These are phyloP conservation scores for Malurus melanocephalus DNA, from an alignment of 2,113 vertebrate species.

Conservation along the genomic window DNA sequence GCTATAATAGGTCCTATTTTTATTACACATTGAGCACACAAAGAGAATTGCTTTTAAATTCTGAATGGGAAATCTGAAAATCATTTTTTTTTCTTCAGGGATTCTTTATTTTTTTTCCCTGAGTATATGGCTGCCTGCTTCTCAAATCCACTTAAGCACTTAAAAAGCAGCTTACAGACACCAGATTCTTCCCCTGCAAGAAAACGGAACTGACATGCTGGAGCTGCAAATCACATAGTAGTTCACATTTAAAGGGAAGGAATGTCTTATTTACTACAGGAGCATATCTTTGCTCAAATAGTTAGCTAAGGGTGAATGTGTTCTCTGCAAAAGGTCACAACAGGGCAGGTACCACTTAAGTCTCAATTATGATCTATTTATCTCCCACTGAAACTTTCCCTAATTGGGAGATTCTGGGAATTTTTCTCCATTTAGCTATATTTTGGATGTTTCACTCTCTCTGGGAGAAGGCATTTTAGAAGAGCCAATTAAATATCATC, in stretches of 20 bases:
- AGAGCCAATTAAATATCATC: neutral
- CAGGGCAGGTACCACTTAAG: neutral
- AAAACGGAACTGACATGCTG: neutral
- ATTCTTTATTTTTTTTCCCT: neutral
- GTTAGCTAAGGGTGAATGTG: neutral
- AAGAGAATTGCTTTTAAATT: conserved; percentile 31
- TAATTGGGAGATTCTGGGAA: neutral
- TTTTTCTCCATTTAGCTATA: neutral
- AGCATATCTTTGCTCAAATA: conserved; percentile 14
- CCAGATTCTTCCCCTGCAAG: conserved; percentile 36
- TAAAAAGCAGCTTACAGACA: conserved; percentile 33
- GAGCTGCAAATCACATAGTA: neutral
- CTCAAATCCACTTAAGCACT: conserved; percentile 28
- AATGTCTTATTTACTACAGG: conserved; percentile 14
- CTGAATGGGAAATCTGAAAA: conserved; percentile 18
- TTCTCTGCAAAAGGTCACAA: conserved; percentile 21
- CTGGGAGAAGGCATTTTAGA: neutral
- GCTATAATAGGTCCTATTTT: neutral
- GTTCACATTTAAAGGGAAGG: conserved; percentile 22
- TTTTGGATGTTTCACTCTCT: neutral
- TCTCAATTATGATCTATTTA: conserved; percentile 21
- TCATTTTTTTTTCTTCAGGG: neutral
- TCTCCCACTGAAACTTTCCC: neutral
- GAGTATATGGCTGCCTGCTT: neutral
- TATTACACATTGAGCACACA: neutral